Conservation (phyloP, 2,888 invertebrate genomes). For the Ophraella communa region DNA sequence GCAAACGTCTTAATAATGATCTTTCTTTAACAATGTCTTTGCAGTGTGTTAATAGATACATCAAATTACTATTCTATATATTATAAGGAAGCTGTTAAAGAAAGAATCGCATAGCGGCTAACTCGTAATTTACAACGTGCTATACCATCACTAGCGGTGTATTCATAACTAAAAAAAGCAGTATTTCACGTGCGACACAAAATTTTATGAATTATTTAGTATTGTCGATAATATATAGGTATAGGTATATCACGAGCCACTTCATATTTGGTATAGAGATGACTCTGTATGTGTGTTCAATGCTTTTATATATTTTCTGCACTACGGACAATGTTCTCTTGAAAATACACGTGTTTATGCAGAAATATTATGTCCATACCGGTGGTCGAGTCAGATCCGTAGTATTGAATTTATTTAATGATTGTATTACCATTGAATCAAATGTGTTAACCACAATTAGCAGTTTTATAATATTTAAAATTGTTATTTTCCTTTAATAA, state of each 20-base stretch:
- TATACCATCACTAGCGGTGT: constrained; percentile 15
- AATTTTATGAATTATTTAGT: constrained; percentile 46
- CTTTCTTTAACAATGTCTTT: neutral
- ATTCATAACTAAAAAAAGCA: constrained; percentile 31
- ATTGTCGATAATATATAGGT: constrained; percentile 36
- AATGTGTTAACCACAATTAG: too few relatives aligned
- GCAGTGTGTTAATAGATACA: constrained; percentile 15
- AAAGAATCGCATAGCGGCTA: neutral
- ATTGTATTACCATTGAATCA: too few relatives aligned
- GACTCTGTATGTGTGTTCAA: constrained; percentile 19
- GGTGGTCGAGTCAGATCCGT: neutral
- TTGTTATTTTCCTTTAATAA: too few relatives aligned
- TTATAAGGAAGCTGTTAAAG: constrained; percentile 17
- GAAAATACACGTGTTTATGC: neutral
- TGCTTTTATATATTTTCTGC: constrained; percentile 15
- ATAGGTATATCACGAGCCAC: constrained; percentile 40
- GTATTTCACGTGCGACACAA: constrained; percentile 36
- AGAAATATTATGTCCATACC: neutral
- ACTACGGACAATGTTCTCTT: neutral
- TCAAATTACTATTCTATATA: constrained; percentile 14
- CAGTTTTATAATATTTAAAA: too few relatives aligned
- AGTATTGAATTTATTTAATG: neutral
- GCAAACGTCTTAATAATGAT: neutral
- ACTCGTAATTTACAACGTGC: constrained; percentile 35
- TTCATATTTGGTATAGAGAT: constrained; percentile 37